phyloP scores from a whole-genome alignment of 2,888 invertebrate genomes.

The Eristalis arbustorum region DNA sequence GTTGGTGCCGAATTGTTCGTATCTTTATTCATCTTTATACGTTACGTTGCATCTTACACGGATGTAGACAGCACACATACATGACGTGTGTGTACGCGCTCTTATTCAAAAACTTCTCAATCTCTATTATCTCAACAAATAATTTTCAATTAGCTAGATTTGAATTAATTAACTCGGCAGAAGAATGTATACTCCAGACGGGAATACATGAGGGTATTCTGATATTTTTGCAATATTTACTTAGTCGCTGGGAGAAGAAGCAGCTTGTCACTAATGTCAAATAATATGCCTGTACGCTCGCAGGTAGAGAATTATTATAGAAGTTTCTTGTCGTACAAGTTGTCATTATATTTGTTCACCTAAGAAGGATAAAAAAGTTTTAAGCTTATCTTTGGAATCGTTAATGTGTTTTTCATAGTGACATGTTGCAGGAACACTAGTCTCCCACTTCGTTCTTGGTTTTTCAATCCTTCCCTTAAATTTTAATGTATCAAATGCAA shows the following conservation, averaged over 20 bases:
- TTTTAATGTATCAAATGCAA: constrained; percentile 32
- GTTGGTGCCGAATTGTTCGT: not conserved
- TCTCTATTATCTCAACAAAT: constrained; percentile 77
- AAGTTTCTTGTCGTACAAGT: constrained; percentile 20
- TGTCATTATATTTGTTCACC: constrained; percentile 41
- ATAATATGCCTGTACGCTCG: constrained; percentile 29
- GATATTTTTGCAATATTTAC: constrained; percentile 64
- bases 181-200: constrained; percentile 56
- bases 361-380: constrained; percentile 31
- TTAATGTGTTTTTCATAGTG: constrained; percentile 59
- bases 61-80: not conserved
- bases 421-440: not conserved
- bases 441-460: constrained; percentile 25
- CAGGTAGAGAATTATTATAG: constrained; percentile 2
- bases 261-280: constrained; percentile 59
- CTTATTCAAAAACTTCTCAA: constrained; percentile 53
- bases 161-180: constrained; percentile 78
- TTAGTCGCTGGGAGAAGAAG: constrained; percentile 40
- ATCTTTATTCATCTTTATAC: no score
- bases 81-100: not conserved
- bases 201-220: constrained; percentile 30
- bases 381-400: constrained; percentile 56
- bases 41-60: not conserved
- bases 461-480: constrained; percentile 57
- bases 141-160: constrained; percentile 80